Base-by-base conservation (phyloP, 2,113 vertebrate genomes). In the Corvus hawaiiensis region DNA sequence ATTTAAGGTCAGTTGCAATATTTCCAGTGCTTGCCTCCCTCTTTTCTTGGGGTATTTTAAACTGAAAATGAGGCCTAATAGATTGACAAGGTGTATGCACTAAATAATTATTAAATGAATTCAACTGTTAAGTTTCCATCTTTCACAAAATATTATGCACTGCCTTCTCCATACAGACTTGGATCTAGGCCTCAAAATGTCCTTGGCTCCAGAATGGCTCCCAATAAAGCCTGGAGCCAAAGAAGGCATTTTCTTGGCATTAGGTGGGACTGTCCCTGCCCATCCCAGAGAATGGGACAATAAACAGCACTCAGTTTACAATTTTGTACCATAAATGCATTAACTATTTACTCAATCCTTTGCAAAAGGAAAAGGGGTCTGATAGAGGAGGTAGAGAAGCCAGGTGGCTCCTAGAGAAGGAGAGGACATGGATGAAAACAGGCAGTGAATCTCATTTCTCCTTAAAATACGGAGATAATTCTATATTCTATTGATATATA, bases 211-310 rank as follows among this genome's bases (percentile, higher is more conserved):
- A 89, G 89, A 93, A 67, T 62, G 30, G 89, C 91, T 97, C 97
- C 96, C 88, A 97, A 98, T 98, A 97, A 98, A 97, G 93, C 87
- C 92, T 81, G 75, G 93, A 97, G 98, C 97, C 97, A 98, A 92
- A 81, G 43, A 71, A 97, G 97, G 97, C 97, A 97, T 94, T 97
- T 97, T 96, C 90, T 97, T 98, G 97, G 97, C 97, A 79, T 91
- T n/a, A 33, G 28, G 11, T 54, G 22, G 5, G 5, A 58, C 41
- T 61, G 62, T 27, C 43, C 84, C 83, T 97, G 90, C 96, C 96
- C 93, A 94, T 94, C 79, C 89, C 46, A 86, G 84, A 58, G 71
- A 96, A 96, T 74, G 61, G 95, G 92, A 84, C 93, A 97, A 96
- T 94, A 95, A 97, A 94, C 64, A 97, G 76, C 13, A 17, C 23